Base-by-base conservation (phyloP, 2,888 invertebrate genomes). In the Rotaria magnacalcarata region DNA sequence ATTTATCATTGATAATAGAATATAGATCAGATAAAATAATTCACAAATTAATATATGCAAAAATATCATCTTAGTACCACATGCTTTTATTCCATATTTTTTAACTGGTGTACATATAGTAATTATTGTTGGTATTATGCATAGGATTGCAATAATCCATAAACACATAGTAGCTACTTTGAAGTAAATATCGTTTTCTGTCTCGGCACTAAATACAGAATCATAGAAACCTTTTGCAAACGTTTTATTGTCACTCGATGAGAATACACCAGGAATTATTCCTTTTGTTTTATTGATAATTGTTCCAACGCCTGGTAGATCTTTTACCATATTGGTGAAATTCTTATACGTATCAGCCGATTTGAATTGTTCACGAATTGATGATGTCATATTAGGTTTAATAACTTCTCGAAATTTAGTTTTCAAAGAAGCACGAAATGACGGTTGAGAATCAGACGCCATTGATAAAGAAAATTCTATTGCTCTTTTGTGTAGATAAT, bases 21-120 rank as follows among this genome's bases (percentile, higher is more conserved):
- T 47, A 80, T 47, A 80, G 19, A 80, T 47, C 1, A 80, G 34
- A 47, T 80, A 80, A n/a, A 80, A 47, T 24, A 80, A 47, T 80
- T 80, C 80, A 80, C 80, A 80, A n/a, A 80, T n/a, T 47, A 80
- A 47, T 47, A 80, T 47, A 80, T 80, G 80, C 4, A 80, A 47
- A 80, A 80, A 80, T 47, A 80, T n/a, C 80, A 47, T 80, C 14
- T n/a, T 80, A n/a, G n/a, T n/a, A 80, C 47, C 67, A 16, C 0
- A 4, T 21, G 80, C n/a, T 7, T 24, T 24, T 19, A 3, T 47
- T 47, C 11, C 16, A 27, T 80, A 24, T 4, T 80, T 80, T 24
- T 80, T 47, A 8, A 4, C 16, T 47, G 80, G n/a, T 47, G 47
- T 80, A 5, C 47, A 47, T 1, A 80, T n/a, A 41, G 24, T 43